phyloP scores from a whole-genome alignment of 2,113 vertebrate species.

The Maccullochella peelii region DNA sequence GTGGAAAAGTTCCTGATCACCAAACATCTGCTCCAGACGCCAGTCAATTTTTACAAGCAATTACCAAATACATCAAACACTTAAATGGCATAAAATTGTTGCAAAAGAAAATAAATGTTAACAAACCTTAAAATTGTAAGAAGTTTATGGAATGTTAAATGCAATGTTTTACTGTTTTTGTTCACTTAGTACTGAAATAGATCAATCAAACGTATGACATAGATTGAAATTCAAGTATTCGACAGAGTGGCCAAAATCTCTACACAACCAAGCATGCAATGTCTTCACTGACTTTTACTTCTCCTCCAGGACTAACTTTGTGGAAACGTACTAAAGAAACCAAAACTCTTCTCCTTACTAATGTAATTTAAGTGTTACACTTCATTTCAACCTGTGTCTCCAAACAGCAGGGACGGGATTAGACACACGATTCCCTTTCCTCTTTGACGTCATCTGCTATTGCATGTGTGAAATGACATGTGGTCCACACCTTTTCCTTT shows the following conservation, averaged over 20 bases:
- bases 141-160: neutral
- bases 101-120: neutral
- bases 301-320: neutral
- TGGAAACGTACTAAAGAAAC: neutral
- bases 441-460: neutral
- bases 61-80: neutral
- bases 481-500: neutral
- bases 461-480: neutral
- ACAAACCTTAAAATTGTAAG: neutral
- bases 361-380: neutral
- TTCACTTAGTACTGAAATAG: neutral
- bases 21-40: neutral
- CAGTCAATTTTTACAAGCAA: neutral
- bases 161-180: neutral
- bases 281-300: neutral
- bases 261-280: neutral
- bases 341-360: neutral
- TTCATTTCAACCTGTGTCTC: neutral
- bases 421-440: conserved; percentile 2
- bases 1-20: neutral
- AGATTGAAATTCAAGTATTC: neutral
- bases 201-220: neutral
- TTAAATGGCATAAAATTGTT: neutral
- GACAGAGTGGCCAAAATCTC: neutral
- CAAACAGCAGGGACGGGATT: neutral